Evolutionary conservation across 2,113 vertebrate species (phyloP), one percentile per base, ranked within the genome.

Genomic region (Spea bombifrons): DNA sequence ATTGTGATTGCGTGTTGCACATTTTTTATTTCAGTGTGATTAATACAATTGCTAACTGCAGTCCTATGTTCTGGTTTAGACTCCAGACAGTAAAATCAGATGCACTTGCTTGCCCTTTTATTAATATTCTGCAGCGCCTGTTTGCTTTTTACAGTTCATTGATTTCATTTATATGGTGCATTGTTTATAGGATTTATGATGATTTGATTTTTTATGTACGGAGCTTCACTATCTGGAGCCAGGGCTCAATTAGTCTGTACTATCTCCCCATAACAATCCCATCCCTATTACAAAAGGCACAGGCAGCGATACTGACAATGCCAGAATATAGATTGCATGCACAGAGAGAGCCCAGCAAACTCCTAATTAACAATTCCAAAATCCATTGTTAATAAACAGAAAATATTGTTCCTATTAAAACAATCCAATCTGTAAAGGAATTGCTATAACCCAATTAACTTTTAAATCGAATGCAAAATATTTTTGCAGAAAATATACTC

Each of bases 161-260:
- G 69, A 17, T 72, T 78, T 71, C 5, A 59, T 78, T 78, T 72
- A 68, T 65, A 72, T 78, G 68, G 13, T 10, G 30, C 7, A n/a
- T 78, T 45, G 49, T 78, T 71, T 78, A 64, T 78, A 65, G 47
- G 47, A 78, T 72, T 72, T 64, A 72, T 71, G 69, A 71, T 78
- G 49, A 78, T 72, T 78, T 72, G 13, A 75, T 78, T 72, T n/a
- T 72, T 72, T 78, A 78, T 71, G 75, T 64, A 66, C 68, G 65
- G 76, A 69, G 48, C 57, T 65, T 71, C 55, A 12, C 76, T 12
- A 13, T 78, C 55, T 68, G n/a, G 4, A 71, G 47, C 47, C 17
- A 78, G 43, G 47, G 9, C 47, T 66, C 48, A 66, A 65, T 65
- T 72, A 78, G 69, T 66, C 49, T 72, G 46, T 7, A 78, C 55